Conservation (phyloP, 2,888 invertebrate species). For the Quadriops clusia region DNA sequence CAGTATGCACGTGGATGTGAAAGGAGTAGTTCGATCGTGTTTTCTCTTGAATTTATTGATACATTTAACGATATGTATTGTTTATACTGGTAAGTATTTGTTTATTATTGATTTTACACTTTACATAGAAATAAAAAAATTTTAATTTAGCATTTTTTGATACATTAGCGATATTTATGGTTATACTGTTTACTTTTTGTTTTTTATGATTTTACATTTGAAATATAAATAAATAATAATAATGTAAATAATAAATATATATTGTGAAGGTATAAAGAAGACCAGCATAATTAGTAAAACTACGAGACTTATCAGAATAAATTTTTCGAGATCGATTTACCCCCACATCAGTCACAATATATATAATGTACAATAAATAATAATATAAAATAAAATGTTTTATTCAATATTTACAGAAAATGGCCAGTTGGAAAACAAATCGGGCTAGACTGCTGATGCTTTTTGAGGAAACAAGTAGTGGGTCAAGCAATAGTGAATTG, state of each 20-base stretch:
- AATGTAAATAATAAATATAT: no score
- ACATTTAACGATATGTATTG: conserved; percentile 1
- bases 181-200: no score
- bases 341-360: no score
- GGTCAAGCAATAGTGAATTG: conserved; percentile 12
- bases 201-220: conserved; percentile 1
- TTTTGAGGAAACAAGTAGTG: conserved; percentile 9
- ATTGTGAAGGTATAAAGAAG: no score
- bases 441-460: conserved; percentile 11
- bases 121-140: conserved; percentile 6
- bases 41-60: background rate
- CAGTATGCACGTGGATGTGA: conserved; percentile 8
- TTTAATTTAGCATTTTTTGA: conserved; percentile 4
- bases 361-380: conserved; percentile 1
- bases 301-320: no score
- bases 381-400: conserved; percentile 5
- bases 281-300: no score
- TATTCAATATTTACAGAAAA: conserved; percentile 12
- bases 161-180: no score
- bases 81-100: conserved; percentile 9
- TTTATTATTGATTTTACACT: conserved; percentile 10
- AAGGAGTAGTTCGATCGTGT: conserved; percentile 3
- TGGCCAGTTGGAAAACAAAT: conserved; percentile 6
- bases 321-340: no score
- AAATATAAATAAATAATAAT: conserved; percentile 1